Evolutionary conservation across 2,888 invertebrate genomes (phyloP), one percentile per base, ranked within the genome.

Genomic region (Drosophila mimetica): DNA sequence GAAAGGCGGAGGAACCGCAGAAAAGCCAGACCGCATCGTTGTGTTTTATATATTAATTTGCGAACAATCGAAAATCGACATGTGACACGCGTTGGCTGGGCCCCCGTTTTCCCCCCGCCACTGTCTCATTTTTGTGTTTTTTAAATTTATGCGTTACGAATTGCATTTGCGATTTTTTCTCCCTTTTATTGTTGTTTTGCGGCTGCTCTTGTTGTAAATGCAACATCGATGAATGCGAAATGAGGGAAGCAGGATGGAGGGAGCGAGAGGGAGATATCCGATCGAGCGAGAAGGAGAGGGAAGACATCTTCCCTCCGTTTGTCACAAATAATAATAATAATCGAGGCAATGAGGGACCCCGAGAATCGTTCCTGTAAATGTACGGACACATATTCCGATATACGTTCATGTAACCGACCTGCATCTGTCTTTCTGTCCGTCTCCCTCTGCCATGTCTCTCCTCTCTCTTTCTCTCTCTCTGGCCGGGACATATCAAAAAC

Each of bases 31-130:
- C 48, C 60, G 58, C 54, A 65, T 39, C 47, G 63, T 70, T 60
- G 71, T 73, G 75, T 83, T 77, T 74, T 81, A 86, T 83, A 86
- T 90, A 89, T 87, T 89, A 90, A 90, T 89, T 89, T 89, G 89
- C 83, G 90, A 89, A 90, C 90, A 89, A 90, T 89, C 86, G 83
- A 84, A 81, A 81, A 90, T 89, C 89, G 89, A 90, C 89, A 86
- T 89, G 89, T 86, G 90, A 89, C 90, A 89, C 90, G 89, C 84
- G 90, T 86, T 86, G 65, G 37, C 30, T 36, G 18, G 25, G n/a
- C 51, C 36, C 28, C 44, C 11, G 8, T 37, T 37, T 5, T 4
- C 11, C 34, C 34, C 14, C 20, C 20, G 30, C 20, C 59, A 22
- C 22, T 47, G 60, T 36, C 64, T 32, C 60, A 44, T 51, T 37